phyloP scores from a whole-genome alignment of 2,888 invertebrate genomes.

The Griposia aprilina region DNA sequence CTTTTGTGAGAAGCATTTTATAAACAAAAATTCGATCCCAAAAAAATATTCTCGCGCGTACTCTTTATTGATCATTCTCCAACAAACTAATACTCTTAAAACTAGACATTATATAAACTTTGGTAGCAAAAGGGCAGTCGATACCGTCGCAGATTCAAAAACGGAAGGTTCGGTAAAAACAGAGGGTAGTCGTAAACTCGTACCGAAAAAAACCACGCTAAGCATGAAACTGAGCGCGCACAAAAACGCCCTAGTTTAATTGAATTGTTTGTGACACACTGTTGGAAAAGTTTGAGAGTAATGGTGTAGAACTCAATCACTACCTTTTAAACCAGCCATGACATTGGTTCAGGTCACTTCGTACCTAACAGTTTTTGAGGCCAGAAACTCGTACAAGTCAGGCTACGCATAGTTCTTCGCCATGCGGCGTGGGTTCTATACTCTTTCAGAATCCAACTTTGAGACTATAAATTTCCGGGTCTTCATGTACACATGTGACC shows the following conservation, averaged over 20 bases:
- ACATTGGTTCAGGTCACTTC: too few relatives aligned
- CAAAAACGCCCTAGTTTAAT: constrained; percentile 68
- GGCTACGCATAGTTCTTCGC: too few relatives aligned
- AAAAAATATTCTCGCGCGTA: constrained; percentile 4
- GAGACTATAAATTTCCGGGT: too few relatives aligned
- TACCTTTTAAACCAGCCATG: too few relatives aligned
- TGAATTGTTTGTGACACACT: constrained; percentile 64
- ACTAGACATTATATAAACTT: constrained; percentile 35
- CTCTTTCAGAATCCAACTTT: too few relatives aligned
- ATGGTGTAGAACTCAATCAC: too few relatives aligned
- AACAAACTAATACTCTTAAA: constrained; percentile 49
- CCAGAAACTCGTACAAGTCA: too few relatives aligned
- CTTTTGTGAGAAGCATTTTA: not conserved
- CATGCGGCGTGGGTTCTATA: too few relatives aligned
- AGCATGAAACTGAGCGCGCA: constrained; percentile 65
- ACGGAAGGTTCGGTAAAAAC: constrained; percentile 58
- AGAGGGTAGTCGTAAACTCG: constrained; percentile 64
- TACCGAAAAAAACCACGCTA: constrained; percentile 64
- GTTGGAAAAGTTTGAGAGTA: not conserved
- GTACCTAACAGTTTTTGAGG: too few relatives aligned
- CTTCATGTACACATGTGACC: too few relatives aligned
- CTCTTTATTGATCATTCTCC: constrained; percentile 8
- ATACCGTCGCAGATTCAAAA: constrained; percentile 51
- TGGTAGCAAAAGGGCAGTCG: constrained; percentile 33
- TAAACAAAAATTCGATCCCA: not conserved